phyloP scores from a whole-genome alignment of 2,888 invertebrate genomes.

The Biston stratarius region DNA sequence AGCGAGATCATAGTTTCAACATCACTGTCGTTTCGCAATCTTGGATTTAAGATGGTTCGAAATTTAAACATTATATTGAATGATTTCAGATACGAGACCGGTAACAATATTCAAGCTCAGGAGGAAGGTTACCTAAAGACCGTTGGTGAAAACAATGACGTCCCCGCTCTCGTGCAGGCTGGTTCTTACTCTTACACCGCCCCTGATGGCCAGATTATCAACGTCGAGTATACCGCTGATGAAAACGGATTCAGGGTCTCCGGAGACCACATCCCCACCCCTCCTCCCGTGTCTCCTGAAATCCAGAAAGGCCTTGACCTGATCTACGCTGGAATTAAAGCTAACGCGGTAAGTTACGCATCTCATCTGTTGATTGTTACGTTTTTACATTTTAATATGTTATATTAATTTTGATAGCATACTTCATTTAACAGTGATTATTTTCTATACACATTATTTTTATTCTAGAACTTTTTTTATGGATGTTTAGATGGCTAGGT shows the following conservation, averaged over 20 bases:
- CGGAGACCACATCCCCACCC: conserved; percentile 94
- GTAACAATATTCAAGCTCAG: conserved; percentile 92
- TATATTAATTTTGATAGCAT: neutral
- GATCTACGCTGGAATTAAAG: conserved; percentile 93
- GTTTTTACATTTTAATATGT: neutral
- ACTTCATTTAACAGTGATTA: neutral
- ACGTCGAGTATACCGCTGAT: conserved; percentile 92
- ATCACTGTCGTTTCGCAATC: conserved; percentile 11
- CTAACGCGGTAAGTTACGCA: conserved; percentile 69
- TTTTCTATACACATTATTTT: neutral
- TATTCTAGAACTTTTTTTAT: too few species aligned
- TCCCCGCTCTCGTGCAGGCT: conserved; percentile 89
- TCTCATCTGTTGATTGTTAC: conserved; percentile 16
- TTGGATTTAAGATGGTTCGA: neutral
- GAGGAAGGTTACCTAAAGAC: conserved; percentile 92
- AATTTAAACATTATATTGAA: conserved; percentile 1
- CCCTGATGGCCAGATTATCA: conserved; percentile 92
- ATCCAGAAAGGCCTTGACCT: conserved; percentile 95
- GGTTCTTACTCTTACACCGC: conserved; percentile 93
- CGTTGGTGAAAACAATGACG: conserved; percentile 88
- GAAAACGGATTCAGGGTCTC: conserved; percentile 93
- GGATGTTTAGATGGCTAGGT: too few species aligned
- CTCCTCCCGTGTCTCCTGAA: conserved; percentile 93
- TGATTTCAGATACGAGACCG: conserved; percentile 91
- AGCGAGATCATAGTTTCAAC: conserved; percentile 17